A percentile compares a stretch with the other conserved stretches of the same genome.
Conservation (phyloP, 1,140 invertebrate genomes). For the Diachasma alloeum region DNA sequence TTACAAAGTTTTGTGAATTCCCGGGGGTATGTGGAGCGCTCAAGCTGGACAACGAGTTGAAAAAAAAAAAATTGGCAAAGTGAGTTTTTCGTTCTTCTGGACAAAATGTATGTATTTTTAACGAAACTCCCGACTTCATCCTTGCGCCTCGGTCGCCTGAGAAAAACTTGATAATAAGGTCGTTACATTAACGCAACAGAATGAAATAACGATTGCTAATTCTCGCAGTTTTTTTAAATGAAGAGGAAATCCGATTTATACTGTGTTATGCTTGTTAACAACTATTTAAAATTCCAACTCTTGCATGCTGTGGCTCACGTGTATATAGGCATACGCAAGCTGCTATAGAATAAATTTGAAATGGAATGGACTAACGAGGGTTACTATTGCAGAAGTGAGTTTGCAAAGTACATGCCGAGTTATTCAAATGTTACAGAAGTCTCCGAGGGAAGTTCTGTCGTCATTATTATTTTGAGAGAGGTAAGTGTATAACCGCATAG, state of each 20-base stretch:
- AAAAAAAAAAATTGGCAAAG: neutral
- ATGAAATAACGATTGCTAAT: neutral
- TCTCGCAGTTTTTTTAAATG: no score
- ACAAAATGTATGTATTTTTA: neutral
- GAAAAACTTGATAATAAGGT: neutral
- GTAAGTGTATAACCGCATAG: neutral
- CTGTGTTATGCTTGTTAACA: no score
- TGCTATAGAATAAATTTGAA: no score
- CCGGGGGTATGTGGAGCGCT: neutral
- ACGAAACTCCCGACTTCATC: neutral
- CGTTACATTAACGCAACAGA: neutral
- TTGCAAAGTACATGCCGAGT: no score
- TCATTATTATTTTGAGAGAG: neutral
- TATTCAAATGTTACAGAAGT: neutral
- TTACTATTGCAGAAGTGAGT: no score
- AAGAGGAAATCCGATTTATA: no score
- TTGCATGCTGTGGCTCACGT: no score
- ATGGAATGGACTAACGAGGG: no score
- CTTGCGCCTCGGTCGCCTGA: neutral
- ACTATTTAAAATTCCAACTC: no score
- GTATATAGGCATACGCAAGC: no score
- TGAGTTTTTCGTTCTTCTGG: neutral
- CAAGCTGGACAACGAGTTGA: neutral
- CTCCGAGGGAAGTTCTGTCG: neutral
- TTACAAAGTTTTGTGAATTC: neutral